These are phyloP conservation scores for Heteromormyrus szaboi DNA, from an alignment of 2,797 vertebrate species.

Conservation along the genomic window DNA sequence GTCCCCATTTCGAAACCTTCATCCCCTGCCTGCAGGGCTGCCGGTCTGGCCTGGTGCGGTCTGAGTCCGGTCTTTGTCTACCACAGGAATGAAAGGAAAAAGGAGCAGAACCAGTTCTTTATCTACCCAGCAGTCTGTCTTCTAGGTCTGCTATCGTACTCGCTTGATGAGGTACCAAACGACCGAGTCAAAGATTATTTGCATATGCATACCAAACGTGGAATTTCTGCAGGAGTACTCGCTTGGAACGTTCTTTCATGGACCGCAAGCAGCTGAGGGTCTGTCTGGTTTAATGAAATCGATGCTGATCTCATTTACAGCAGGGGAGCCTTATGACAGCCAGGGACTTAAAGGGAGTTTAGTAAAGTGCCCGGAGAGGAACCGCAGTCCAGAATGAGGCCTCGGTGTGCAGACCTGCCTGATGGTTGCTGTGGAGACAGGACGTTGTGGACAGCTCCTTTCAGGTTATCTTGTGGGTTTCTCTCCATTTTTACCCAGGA, in stretches of 20 bases:
- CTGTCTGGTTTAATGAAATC: not conserved
- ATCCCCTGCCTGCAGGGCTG: not conserved
- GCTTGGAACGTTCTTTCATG: not conserved
- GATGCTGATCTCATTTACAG: not conserved
- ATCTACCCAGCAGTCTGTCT: not conserved
- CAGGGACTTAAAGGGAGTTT: not conserved
- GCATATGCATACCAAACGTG: not conserved
- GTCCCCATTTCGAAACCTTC: not conserved
- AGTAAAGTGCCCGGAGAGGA: not conserved
- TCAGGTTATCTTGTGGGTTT: not conserved
- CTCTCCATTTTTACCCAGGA: not conserved
- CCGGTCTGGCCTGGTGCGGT: not conserved
- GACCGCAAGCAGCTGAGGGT: not conserved
- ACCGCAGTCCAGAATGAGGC: not conserved
- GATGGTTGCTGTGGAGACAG: not conserved
- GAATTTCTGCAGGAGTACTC: not conserved
- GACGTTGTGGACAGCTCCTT: not conserved
- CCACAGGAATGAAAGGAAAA: not conserved
- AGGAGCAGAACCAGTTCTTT: not conserved
- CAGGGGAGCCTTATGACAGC: not conserved
- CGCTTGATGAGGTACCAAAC: not conserved
- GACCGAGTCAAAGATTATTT: not conserved
- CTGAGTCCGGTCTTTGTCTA: not conserved
- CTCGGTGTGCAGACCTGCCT: not conserved
- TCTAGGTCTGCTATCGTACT: not conserved